Percentiles rank a stretch among this genome's conserved stretches.
Conservation (phyloP, 2,797 vertebrate species). For the Tokudaia tokunoshimensis region DNA sequence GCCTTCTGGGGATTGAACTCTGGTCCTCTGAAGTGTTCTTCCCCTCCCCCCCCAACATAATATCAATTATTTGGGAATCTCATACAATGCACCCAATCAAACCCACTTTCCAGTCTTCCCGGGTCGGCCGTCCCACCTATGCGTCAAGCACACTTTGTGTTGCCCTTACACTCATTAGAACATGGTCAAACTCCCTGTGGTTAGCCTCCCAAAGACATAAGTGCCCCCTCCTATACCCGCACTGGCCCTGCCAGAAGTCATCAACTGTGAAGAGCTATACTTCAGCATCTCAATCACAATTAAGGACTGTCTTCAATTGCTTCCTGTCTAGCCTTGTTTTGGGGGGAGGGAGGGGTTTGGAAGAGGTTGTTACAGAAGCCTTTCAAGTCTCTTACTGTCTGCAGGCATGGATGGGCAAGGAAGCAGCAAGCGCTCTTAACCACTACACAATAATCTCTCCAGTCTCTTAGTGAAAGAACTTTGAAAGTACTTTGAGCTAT, state of each 20-base stretch:
- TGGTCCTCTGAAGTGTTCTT: background rate
- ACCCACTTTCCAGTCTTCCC: background rate
- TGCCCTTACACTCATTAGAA: background rate
- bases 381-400: background rate
- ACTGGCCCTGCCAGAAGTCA: background rate
- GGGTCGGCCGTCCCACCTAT: too few relatives aligned
- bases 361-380: background rate
- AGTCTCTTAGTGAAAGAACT: slow-evolving; percentile 41
- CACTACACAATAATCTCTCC: background rate
- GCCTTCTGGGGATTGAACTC: background rate
- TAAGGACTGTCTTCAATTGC: background rate
- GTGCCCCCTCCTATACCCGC: background rate
- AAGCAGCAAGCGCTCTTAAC: background rate
- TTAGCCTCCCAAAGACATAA: background rate
- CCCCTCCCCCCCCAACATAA: too few relatives aligned
- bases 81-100: background rate
- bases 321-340: background rate
- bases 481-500: slow-evolving; percentile 39
- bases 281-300: background rate
- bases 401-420: background rate
- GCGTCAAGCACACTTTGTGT: background rate
- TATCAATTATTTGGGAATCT: background rate
- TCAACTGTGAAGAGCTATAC: background rate
- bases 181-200: background rate
- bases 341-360: background rate